phyloP scores from a whole-genome alignment of 2,888 invertebrate species.

The Isoperla grammatica region DNA sequence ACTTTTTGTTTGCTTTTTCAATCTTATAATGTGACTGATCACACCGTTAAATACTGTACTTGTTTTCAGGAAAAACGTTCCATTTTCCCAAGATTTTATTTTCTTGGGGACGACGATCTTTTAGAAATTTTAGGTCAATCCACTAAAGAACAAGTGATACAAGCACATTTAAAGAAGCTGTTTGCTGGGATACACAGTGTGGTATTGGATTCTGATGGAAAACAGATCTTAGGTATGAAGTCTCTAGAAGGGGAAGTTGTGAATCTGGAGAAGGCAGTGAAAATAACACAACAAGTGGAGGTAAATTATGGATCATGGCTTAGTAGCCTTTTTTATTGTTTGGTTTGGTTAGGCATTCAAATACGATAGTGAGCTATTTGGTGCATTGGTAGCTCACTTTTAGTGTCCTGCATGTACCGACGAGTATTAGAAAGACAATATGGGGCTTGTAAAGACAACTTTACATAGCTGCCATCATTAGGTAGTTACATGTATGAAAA shows the following conservation, averaged over 20 bases:
- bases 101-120: conserved; percentile 96
- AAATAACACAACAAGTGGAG: conserved; percentile 72
- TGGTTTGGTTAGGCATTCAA: too few relatives aligned
- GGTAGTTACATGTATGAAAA: too few relatives aligned
- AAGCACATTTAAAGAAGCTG: conserved; percentile 91
- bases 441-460: too few relatives aligned
- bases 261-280: conserved; percentile 59
- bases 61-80: conserved; percentile 87
- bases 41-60: conserved; percentile 17
- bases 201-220: conserved; percentile 54
- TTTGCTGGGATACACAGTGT: conserved; percentile 87
- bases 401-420: too few relatives aligned
- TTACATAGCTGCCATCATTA: too few relatives aligned
- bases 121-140: conserved; percentile 93
- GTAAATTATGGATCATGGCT: conserved; percentile 49
- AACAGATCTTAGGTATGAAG: conserved; percentile 61
- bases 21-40: background rate
- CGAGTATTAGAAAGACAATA: too few relatives aligned
- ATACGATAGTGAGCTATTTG: too few relatives aligned
- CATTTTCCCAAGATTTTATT: conserved; percentile 92
- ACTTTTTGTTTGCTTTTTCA: background rate
- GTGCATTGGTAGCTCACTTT: too few relatives aligned
- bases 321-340: too few relatives aligned
- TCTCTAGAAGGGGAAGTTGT: conserved; percentile 72
- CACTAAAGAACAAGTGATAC: conserved; percentile 81